Base-by-base conservation (phyloP, 2,888 invertebrate species). In the Agrilus mali region DNA sequence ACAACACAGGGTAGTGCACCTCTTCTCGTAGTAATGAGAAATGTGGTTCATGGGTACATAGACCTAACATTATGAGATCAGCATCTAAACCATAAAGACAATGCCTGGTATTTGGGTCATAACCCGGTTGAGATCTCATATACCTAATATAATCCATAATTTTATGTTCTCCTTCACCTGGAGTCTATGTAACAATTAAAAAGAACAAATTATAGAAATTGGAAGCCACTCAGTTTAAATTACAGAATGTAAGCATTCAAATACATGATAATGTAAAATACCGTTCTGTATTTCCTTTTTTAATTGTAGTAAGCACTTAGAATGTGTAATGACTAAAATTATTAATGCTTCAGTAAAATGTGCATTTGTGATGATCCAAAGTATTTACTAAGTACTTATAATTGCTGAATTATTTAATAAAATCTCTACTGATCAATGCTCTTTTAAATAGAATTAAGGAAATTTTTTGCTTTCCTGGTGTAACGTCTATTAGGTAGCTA, bases 131-230 rank as follows among this genome's bases (percentile, higher is more conserved):
- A 0, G 89, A 77, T 55, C 89, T 85, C 58, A 89, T 74, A 68
- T 80, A 86, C 3, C 97, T 76, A 53, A 98, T 96, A 61, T 92
- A 97, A 65, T 97, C 97, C 96, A 97, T 96, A 49, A 97, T 93
- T 69, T 97, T 97, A 63, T 95, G 95, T 65, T 96, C 95, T 1
- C 95, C 97, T 72, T 97, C 97, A 1, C 97, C 97, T 2, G 96
- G 95, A 2, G 89, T 83, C 83, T 85, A 43, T 10, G 10, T 27
- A 27, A 27, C 27, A 27, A 27, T 10, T 27, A 10, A 27, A 10
- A 27, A 10, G 59, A 62, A 51, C 50, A 42, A 50, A 47, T 35
- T 17, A 17, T 4, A 17, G 10, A 12, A 8, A 15, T 20, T 38
- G 14, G n/a, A 22, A 2, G 7, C 12, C 20, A 38, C n/a, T 10